Evolutionary conservation across 2,113 vertebrate genomes (phyloP).

Genomic region (Gasterosteus nipponicus): DNA sequence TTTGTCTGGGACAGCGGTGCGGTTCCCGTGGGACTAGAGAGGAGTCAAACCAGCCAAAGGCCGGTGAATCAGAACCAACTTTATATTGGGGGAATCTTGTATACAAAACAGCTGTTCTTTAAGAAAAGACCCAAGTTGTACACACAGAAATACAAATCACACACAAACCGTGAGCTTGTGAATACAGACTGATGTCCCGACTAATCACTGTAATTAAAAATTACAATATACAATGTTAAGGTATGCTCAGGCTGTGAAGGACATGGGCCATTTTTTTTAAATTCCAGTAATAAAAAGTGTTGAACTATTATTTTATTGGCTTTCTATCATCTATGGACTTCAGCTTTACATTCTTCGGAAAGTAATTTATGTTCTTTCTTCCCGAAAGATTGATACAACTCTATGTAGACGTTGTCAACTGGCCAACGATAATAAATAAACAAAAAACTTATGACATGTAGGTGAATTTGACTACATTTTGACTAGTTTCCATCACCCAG

Average conservation of each 20-base stretch:
- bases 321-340: background rate
- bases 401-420: background rate
- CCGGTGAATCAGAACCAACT: constrained; percentile 44
- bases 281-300: background rate
- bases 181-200: constrained; percentile 21
- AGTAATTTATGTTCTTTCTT: background rate
- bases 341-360: background rate
- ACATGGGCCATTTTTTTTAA: background rate
- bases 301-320: background rate
- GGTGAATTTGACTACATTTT: background rate
- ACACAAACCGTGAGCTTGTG: constrained; percentile 12
- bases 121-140: constrained; percentile 28
- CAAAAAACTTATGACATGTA: background rate
- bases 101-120: constrained; percentile 41
- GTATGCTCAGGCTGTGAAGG: constrained; percentile 9
- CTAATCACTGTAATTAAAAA: constrained; percentile 64
- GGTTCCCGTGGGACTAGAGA: constrained; percentile 73
- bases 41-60: constrained; percentile 44
- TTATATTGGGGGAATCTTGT: constrained; percentile 30
- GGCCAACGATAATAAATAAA: background rate
- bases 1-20: constrained; percentile 67
- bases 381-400: background rate
- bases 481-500: background rate
- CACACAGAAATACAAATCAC: constrained; percentile 30
- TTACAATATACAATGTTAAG: constrained; percentile 6